phyloP scores from a whole-genome alignment of 2,888 invertebrate species.

The Syritta pipiens region DNA sequence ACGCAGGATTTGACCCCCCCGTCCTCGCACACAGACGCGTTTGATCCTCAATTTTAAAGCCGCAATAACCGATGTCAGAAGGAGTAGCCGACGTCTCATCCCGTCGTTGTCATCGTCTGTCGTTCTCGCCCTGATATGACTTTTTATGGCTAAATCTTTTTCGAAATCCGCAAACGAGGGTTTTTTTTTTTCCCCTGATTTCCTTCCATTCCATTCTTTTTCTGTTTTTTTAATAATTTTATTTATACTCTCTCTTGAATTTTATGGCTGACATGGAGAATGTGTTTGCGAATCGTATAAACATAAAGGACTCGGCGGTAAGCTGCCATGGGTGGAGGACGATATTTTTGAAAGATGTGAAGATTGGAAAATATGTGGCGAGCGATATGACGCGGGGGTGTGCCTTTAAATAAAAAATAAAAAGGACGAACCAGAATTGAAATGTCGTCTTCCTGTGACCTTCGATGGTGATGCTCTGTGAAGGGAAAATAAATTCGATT shows the following conservation, averaged over 20 bases:
- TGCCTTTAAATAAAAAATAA: conserved; percentile 4
- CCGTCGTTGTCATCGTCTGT: too few species aligned
- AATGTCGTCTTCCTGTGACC: conserved; percentile 14
- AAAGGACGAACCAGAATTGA: too few species aligned
- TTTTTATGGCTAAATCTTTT: conserved; percentile 22
- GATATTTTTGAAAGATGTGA: conserved; percentile 1
- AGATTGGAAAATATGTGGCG: conserved; percentile 3
- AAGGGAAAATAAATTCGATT: conserved; percentile 16
- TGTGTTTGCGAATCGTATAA: not conserved
- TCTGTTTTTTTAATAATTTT: conserved; percentile 27
- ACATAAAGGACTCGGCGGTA: too few species aligned
- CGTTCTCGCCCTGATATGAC: conserved; percentile 11
- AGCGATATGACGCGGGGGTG: not conserved
- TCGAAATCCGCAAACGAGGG: conserved; percentile 6
- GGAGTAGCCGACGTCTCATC: too few species aligned
- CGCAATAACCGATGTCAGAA: conserved; percentile 16
- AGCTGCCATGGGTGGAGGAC: not conserved
- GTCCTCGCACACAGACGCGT: too few species aligned
- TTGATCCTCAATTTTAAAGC: conserved; percentile 26
- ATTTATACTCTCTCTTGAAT: conserved; percentile 12
- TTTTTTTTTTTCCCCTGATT: too few species aligned
- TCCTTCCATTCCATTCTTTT: too few species aligned
- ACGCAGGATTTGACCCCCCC: too few species aligned
- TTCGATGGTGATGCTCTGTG: not conserved
- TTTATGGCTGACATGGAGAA: conserved; percentile 6